Base-by-base conservation (phyloP, 2,113 vertebrate species). In the Dolichotis patagonum region DNA sequence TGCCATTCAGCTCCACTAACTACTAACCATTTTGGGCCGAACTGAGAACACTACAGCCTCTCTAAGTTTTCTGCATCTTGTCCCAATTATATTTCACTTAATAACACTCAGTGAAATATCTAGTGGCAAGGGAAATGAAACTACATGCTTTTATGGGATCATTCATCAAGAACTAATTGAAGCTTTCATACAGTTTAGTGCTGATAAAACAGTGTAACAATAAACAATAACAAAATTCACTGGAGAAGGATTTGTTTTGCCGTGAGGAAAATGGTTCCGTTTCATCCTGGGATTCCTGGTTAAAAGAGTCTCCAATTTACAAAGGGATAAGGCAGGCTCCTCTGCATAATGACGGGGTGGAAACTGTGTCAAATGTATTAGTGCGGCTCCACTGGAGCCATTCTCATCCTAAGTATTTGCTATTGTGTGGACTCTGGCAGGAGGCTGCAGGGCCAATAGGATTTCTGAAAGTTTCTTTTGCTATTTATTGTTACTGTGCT, bases 131-230 rank as follows among this genome's bases (percentile, higher is more conserved):
- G 99, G 99, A 99, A 99, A 99, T 99, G 99, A 99, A 99, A 99
- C 99, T 99, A 99, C 98, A 98, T 98, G 99, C 99, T 99, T 99
- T 99, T 99, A 99, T 99, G 99, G 99, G 99, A 99, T 99, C 99
- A 99, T 99, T 99, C 99, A 99, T 99, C 99, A 99, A 99, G 99
- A 99, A 99, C 99, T 99, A 99, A 99, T 99, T 99, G 99, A 99
- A 99, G 99, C 99, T 99, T 99, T 99, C 99, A 99, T 99, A 99
- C 98, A 99, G 99, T 99, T 99, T 99, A 99, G 99, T 99, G 99
- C 99, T 99, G 99, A 99, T 99, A 99, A 99, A 99, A 99, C 98
- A 98, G 98, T 99, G 99, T 99, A 98, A 99, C 99, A 99, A 99
- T 98, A 99, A 99, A 99, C 99, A 99, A 99, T 99, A 99, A 99